Conservation (phyloP, 2,888 invertebrate species). For the Hypena proboscidalis region DNA sequence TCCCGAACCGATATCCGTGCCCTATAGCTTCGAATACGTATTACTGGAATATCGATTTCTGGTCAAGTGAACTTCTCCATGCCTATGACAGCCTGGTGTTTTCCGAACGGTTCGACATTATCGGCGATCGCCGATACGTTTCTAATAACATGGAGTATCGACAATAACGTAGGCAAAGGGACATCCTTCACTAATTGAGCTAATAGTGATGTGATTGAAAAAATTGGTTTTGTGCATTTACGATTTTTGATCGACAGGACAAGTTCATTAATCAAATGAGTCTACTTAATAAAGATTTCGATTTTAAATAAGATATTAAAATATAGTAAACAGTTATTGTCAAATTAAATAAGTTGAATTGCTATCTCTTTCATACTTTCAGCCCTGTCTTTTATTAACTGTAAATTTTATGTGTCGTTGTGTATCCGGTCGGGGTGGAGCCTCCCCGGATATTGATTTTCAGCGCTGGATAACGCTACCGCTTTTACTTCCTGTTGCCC, state of each 20-base stretch:
- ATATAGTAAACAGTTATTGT: too few species aligned
- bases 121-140: slow-evolving; percentile 83
- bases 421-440: background rate
- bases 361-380: background rate
- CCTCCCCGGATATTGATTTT: slow-evolving; percentile 58
- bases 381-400: too few species aligned
- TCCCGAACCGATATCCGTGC: slow-evolving; percentile 66
- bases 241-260: too few species aligned
- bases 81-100: slow-evolving; percentile 78
- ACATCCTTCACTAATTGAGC: slow-evolving; percentile 14
- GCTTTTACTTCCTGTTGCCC: slow-evolving; percentile 54
- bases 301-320: too few species aligned
- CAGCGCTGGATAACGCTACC: slow-evolving; percentile 17
- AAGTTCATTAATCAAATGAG: too few species aligned
- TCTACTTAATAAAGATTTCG: too few species aligned
- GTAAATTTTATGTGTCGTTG: too few species aligned
- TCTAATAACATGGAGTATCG: slow-evolving; percentile 66
- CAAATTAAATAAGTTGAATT: background rate
- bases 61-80: slow-evolving; percentile 68
- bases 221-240: background rate
- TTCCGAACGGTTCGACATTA: slow-evolving; percentile 85
- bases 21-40: slow-evolving; percentile 73
- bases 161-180: slow-evolving; percentile 34
- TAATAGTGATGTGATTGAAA: background rate
- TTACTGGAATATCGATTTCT: slow-evolving; percentile 83